Evolutionary conservation across 2,797 vertebrate species (phyloP), one percentile per base, ranked within the genome.

Genomic region (Microctenopoma steveboyesi): DNA sequence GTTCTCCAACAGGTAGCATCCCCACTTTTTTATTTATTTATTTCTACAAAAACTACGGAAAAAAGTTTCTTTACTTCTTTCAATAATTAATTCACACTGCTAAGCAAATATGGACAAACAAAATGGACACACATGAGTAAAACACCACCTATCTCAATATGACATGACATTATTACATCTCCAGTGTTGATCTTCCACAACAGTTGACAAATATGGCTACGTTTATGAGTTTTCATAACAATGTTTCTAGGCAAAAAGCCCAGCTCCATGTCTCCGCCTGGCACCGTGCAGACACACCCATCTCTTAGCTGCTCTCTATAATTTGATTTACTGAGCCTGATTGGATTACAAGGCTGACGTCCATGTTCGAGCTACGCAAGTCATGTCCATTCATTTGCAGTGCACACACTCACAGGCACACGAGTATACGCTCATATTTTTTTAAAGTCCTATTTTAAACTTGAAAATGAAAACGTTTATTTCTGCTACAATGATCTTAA

Each of bases 321-420:
- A 94, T 91, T 92, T 86, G 80, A 94, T 94, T 93, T 92, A 80
- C 78, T 13, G 65, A 73, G 60, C 47, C 64, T 47, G 90, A 94
- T 92, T 92, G 88, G 91, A 93, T 94, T 94, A 94, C 92, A 93
- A 91, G 89, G 61, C 83, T 83, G 81, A 91, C 85, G 91, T 91
- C 87, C 82, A 90, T 93, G 90, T 87, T 85, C 63, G 67, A 88
- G 86, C 83, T 76, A 80, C 43, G 27, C 71, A 74, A 93, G 83
- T 76, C 86, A 72, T 88, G 83, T 86, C 83, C 78, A 80, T 90
- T 84, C 69, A 87, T 80, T 82, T 13, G 62, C 72, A 46, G 35
- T 22, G 69, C 25, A 63, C 4, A 40, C n/a, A 45, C 25, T 52
- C 14, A 54, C 5, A 8, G 25, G 60, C 74, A 39, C 30, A 60